Evolutionary conservation across 2,113 vertebrate genomes (phyloP), one percentile per base, ranked within the genome.

Genomic region (Oxyruncus cristatus): DNA sequence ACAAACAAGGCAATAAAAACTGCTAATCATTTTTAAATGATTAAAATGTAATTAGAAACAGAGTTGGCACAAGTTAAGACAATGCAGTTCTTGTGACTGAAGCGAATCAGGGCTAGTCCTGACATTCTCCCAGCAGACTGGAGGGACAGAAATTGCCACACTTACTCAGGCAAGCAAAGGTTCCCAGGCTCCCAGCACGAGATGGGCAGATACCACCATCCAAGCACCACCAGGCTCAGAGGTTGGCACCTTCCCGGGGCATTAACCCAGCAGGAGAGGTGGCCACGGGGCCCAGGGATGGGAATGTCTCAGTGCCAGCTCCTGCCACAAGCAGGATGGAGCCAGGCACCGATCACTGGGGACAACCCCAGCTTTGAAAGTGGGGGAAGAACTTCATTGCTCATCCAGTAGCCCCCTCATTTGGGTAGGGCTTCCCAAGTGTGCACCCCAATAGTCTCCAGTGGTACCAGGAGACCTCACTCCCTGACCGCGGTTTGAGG

Each of bases 11-110:
- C 94, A 94, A 93, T 95, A 96, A 96, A 95, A 96, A 92, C 96
- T 95, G 94, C 92, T 96, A 96, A 97, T 97, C 95, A 96, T 96
- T 97, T 96, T 94, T 96, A 96, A 97, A 96, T 96, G 96, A 97
- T 96, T 96, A 94, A 94, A 96, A 94, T 89, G 92, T 94, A 97
- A 96, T 96, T 96, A 96, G 95, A 97, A 97, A 91, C 96, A 94
- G 95, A 95, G 96, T 92, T 97, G 94, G 96, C 95, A 94, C 91
- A 92, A 96, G 96, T 97, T 96, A 93, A 97, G 96, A 97, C 96
- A 96, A 92, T 94, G 80, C 86, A 86, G 86, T 94, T 96, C 96
- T 94, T 96, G 95, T 94, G 95, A 96, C 92, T 94, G 88, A 89
- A 86, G 92, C 7, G 2, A 93, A 97, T 90, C 95, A 92, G 88